Evolutionary conservation across 2,888 invertebrate species (phyloP), one percentile per base, ranked within the genome.

Genomic region (Drosophila differens): DNA sequence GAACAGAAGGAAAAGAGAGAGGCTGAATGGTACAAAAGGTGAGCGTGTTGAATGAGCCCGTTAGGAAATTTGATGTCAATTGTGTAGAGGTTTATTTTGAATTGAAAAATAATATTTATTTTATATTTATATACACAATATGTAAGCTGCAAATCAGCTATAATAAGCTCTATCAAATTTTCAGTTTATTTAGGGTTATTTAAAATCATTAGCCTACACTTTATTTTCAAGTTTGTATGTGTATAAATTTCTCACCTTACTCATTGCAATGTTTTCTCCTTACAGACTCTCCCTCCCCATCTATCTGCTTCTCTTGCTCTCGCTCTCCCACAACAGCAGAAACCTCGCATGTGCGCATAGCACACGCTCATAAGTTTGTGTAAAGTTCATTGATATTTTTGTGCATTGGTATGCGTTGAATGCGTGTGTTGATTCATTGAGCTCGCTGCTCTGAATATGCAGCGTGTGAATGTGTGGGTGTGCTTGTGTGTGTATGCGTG

Each of bases 321-420:
- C 28, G 28, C 76, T 70, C 72, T 79, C 70, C 70, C 74, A 75
- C 73, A 69, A 80, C 54, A 80, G 44, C 74, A 79, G 69, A 79
- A 79, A 74, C 69, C 77, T 77, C 64, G 64, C 66, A 71, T 78
- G 75, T 72, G 81, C 72, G 70, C 76, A 75, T 60, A 75, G 71
- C 65, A 68, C 69, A 74, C 74, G 73, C 72, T 83, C 73, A 63
- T 76, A 75, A 78, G 80, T 82, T 88, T 85, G 70, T 77, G 81
- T 83, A 90, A 90, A 91, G 92, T 92, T 91, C 92, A 91, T 91
- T 91, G 91, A 91, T 91, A 92, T 92, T 90, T 92, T 90, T 81
- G 76, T 89, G 88, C 86, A 85, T 79, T 83, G 77, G 89, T 90
- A 76, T 92, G 72, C 59, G 74, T 69, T 83, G 72, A 80, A 71